Percentiles rank a stretch among this genome's conserved stretches.
These are phyloP conservation scores for Macrobrachium nipponense DNA, from an alignment of 1,140 invertebrate species.

Conservation along the genomic window DNA sequence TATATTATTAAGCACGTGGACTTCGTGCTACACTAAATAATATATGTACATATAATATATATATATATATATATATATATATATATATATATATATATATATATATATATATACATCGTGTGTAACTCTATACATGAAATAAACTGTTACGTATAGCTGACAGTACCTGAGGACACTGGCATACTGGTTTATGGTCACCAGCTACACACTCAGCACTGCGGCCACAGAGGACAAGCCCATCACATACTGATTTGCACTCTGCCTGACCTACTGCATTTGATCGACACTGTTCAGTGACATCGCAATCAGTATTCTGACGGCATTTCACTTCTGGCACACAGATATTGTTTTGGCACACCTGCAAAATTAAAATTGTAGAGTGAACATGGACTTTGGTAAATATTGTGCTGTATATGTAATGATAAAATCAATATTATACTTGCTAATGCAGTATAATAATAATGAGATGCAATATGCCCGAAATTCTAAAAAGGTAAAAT, in stretches of 20 bases:
- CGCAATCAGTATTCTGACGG: conserved; percentile 78
- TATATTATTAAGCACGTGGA: too few species aligned
- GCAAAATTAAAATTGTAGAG: conserved; percentile 65
- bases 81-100: not conserved
- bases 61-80: not conserved
- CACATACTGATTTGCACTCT: conserved; percentile 81
- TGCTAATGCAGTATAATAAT: too few species aligned
- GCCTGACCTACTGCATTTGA: conserved; percentile 77
- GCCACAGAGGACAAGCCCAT: conserved; percentile 72
- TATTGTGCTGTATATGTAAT: too few species aligned
- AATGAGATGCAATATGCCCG: too few species aligned
- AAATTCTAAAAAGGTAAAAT: too few species aligned
- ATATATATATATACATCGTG: not conserved
- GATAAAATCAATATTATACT: too few species aligned
- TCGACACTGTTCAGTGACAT: conserved; percentile 76
- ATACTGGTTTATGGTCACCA: conserved; percentile 77
- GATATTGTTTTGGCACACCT: conserved; percentile 84
- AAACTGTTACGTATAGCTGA: conserved; percentile 68
- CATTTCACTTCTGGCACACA: conserved; percentile 85
- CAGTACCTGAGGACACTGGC: conserved; percentile 77
- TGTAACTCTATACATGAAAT: not conserved
- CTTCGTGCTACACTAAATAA: too few species aligned
- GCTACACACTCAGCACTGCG: conserved; percentile 69
- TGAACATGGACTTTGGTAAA: too few species aligned
- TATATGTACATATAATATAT: too few species aligned